phyloP scores from a whole-genome alignment of 2,113 vertebrate species.

The Anser brachyrhynchus region DNA sequence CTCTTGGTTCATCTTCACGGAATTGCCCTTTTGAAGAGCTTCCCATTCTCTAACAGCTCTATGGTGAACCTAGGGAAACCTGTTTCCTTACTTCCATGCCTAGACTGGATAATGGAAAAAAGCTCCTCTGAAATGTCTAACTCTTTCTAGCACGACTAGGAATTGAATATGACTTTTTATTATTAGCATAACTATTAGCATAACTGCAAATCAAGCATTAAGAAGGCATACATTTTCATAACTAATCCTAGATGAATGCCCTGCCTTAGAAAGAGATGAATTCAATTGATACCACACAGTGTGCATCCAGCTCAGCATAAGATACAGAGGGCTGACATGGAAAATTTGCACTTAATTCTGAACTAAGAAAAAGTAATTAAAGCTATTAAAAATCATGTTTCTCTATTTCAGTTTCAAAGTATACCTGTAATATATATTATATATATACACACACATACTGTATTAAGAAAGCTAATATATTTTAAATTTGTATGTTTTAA shows the following conservation, averaged over 20 bases:
- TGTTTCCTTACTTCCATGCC: not conserved
- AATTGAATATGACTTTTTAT: not conserved
- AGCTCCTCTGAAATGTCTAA: not conserved
- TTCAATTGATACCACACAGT: not conserved
- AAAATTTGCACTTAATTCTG: not conserved
- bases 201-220: not conserved
- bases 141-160: not conserved
- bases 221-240: not conserved
- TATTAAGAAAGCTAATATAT: not conserved
- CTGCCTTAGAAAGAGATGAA: not conserved
- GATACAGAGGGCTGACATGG: not conserved
- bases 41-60: not conserved
- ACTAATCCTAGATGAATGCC: not conserved
- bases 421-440: not conserved
- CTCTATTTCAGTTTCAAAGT: not conserved
- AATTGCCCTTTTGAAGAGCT: not conserved
- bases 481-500: not conserved
- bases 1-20: not conserved
- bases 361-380: not conserved
- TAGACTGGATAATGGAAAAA: not conserved
- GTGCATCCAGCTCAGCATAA: not conserved
- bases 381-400: not conserved
- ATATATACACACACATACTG: not conserved
- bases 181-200: not conserved
- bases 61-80: not conserved